phyloP scores from a whole-genome alignment of 2,797 vertebrate species.

The Mionectes olivaceus region DNA sequence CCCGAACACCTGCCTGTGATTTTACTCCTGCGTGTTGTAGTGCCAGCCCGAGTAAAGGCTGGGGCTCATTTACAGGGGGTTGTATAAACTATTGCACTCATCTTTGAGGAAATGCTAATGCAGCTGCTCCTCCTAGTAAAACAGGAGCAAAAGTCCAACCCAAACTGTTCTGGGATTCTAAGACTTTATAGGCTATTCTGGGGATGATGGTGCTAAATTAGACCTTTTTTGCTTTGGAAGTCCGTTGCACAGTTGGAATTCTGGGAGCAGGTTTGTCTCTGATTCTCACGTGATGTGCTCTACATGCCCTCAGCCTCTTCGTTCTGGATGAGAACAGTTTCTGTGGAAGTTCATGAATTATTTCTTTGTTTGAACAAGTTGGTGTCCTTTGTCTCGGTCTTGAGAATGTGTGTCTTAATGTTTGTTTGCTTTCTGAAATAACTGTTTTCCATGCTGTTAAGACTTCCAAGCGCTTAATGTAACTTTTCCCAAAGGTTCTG shows the following conservation, averaged over 20 bases:
- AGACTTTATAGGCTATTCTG: not conserved
- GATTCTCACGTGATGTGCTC: not conserved
- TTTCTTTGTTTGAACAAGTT: conserved; percentile 34
- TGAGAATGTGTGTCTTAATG: not conserved
- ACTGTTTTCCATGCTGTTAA: not conserved
- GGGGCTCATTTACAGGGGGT: not conserved
- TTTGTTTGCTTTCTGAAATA: not conserved
- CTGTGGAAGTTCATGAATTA: not conserved
- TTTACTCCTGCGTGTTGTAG: not conserved
- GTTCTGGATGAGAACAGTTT: not conserved
- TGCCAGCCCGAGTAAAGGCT: not conserved
- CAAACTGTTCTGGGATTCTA: not conserved
- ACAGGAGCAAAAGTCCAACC: not conserved
- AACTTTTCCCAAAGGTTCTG: not conserved
- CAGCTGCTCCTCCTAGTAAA: not conserved
- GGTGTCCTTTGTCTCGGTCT: not conserved
- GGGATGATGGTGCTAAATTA: not conserved
- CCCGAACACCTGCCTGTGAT: not conserved
- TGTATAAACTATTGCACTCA: not conserved
- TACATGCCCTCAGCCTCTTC: not conserved
- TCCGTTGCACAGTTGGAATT: not conserved
- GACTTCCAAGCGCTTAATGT: not conserved
- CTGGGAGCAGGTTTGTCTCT: not conserved
- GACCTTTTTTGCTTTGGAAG: not conserved
- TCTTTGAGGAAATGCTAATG: not conserved